phyloP scores from a whole-genome alignment of 2,113 vertebrate species.

The Octodon degus region DNA sequence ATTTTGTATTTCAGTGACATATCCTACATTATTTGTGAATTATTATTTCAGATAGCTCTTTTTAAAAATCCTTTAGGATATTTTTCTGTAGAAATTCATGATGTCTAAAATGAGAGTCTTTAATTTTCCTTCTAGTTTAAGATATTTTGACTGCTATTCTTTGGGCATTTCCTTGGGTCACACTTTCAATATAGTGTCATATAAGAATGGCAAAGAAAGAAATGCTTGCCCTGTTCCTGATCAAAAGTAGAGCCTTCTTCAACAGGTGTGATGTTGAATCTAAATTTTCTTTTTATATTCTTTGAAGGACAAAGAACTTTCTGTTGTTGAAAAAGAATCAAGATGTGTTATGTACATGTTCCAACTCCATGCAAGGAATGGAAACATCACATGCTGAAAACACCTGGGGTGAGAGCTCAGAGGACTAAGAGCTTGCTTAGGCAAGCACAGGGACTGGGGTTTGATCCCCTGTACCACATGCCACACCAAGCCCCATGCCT shows the following conservation, averaged over 20 bases:
- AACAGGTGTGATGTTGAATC: background rate
- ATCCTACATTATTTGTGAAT: background rate
- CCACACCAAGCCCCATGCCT: too few relatives aligned
- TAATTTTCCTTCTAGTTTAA: background rate
- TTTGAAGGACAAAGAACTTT: background rate
- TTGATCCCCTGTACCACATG: too few relatives aligned
- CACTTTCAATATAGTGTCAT: background rate
- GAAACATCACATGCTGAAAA: background rate
- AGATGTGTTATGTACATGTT: background rate
- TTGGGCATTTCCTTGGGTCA: background rate
- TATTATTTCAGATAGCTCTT: background rate
- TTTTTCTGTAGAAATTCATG: background rate
- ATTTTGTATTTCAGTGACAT: background rate
- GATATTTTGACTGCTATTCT: background rate
- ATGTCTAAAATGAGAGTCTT: background rate
- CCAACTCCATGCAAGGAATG: background rate
- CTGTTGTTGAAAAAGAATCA: background rate
- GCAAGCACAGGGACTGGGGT: too few relatives aligned
- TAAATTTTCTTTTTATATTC: background rate
- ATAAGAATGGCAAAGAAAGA: background rate
- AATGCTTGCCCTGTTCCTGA: background rate
- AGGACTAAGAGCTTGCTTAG: too few relatives aligned
- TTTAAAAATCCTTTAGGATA: background rate
- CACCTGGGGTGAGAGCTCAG: too few relatives aligned
- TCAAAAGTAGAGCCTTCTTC: background rate